These are phyloP conservation scores for Nilaparvata lugens DNA, from an alignment of 1,140 invertebrate species.

Conservation along the genomic window DNA sequence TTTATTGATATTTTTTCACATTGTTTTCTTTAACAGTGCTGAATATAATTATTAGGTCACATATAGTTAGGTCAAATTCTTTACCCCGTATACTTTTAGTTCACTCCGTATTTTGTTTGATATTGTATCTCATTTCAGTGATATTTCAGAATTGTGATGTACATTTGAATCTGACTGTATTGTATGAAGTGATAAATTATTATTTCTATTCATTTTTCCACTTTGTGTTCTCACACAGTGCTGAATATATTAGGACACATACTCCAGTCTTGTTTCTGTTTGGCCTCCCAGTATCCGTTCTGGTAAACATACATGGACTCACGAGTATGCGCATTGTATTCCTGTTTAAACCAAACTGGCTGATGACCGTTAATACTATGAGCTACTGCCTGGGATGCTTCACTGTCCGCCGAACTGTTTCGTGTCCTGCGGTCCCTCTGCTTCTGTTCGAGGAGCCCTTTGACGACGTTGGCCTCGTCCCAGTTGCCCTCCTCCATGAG, in stretches of 20 bases:
- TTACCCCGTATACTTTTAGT: too few species aligned
- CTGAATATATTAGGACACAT: constrained; percentile 88
- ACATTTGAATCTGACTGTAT: too few species aligned
- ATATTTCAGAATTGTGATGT: too few species aligned
- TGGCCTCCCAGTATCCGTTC: constrained; percentile 87
- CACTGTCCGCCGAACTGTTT: constrained; percentile 65
- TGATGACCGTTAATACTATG: constrained; percentile 48
- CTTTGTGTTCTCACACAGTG: too few species aligned
- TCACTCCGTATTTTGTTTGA: too few species aligned
- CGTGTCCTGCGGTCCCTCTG: constrained; percentile 71
- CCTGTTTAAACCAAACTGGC: constrained; percentile 85
- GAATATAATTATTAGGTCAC: too few species aligned
- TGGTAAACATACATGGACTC: constrained; percentile 76
- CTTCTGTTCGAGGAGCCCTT: constrained; percentile 88
- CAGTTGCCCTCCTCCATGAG: constrained; percentile 95
- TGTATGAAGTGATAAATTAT: too few species aligned
- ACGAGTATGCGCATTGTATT: constrained; percentile 66
- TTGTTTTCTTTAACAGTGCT: too few species aligned
- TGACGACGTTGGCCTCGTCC: constrained; percentile 92
- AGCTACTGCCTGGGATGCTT: constrained; percentile 10
- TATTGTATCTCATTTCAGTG: too few species aligned
- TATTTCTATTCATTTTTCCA: too few species aligned
- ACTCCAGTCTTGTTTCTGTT: constrained; percentile 79
- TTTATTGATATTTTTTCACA: too few species aligned
- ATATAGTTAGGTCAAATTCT: too few species aligned